phyloP scores from a whole-genome alignment of 2,113 vertebrate genomes.

The Solenodon paradoxus region DNA sequence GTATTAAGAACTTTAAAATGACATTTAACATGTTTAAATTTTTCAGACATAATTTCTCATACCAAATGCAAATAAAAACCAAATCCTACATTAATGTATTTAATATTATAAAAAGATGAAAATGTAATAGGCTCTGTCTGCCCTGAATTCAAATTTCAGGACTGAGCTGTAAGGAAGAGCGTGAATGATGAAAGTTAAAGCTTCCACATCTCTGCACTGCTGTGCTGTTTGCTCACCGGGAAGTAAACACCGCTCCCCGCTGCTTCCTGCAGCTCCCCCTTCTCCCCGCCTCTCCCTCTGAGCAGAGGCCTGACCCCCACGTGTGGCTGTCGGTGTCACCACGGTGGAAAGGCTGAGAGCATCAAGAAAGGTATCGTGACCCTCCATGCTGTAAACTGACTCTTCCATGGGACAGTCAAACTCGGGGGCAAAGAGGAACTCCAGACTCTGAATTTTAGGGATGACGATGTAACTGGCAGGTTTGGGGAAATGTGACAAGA shows the following conservation, averaged over 20 bases:
- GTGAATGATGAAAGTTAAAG: neutral
- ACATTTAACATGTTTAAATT: neutral
- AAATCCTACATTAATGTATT: neutral
- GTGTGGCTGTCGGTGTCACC: no score
- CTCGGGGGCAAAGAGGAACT: neutral
- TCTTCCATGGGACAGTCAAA: neutral
- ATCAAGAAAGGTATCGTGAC: neutral
- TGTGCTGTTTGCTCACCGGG: neutral
- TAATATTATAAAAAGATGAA: neutral
- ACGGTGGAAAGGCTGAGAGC: neutral
- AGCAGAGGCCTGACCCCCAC: neutral
- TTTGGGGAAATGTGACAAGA: neutral
- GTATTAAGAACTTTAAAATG: neutral
- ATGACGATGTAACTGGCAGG: neutral
- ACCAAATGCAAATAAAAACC: slow-evolving; percentile 7
- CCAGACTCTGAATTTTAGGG: neutral
- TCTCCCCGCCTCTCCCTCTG: neutral
- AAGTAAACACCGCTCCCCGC: neutral
- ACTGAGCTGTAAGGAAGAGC: neutral
- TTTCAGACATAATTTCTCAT: neutral
- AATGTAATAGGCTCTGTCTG: neutral
- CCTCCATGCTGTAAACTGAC: neutral
- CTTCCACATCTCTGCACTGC: neutral
- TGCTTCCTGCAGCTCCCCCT: no score
- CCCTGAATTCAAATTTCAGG: neutral